These are phyloP conservation scores for Drosophila sp. DNA, from an alignment of 1,140 invertebrate genomes.

Conservation along the genomic window DNA sequence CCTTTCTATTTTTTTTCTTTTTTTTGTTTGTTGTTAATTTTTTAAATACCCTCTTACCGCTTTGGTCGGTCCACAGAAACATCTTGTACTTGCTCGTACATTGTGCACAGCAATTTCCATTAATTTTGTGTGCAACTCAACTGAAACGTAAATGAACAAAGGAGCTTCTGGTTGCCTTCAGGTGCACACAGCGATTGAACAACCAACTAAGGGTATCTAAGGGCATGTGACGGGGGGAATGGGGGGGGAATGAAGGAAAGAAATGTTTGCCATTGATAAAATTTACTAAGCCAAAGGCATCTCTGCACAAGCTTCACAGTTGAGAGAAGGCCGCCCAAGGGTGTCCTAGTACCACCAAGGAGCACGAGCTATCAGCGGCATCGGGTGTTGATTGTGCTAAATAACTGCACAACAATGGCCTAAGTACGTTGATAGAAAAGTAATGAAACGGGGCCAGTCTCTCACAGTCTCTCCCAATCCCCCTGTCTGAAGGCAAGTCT, in stretches of 20 bases:
- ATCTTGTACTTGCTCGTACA: conserved; percentile 28
- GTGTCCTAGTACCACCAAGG: conserved; percentile 11
- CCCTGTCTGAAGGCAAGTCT: neutral
- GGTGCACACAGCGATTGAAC: conserved; percentile 35
- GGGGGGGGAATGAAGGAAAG: neutral
- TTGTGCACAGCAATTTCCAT: conserved; percentile 67
- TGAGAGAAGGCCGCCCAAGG: conserved; percentile 1
- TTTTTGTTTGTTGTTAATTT: conserved; percentile 56
- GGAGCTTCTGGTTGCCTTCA: conserved; percentile 47
- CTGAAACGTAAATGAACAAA: conserved; percentile 76
- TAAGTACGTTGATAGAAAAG: conserved; percentile 81
- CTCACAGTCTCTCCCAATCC: too few relatives aligned
- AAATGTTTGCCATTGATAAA: conserved; percentile 71
- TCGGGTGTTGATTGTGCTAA: conserved; percentile 79
- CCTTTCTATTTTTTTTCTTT: neutral
- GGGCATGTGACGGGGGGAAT: conserved; percentile 13
- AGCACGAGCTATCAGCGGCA: conserved; percentile 61
- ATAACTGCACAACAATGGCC: conserved; percentile 80
- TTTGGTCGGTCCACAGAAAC: conserved; percentile 4
- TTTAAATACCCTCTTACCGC: conserved; percentile 40
- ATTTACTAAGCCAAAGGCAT: conserved; percentile 55
- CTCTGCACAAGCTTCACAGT: conserved; percentile 18
- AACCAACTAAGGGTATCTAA: conserved; percentile 1
- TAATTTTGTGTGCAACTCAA: conserved; percentile 73
- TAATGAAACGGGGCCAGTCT: conserved; percentile 59